Conservation (phyloP, 2,113 vertebrate species). For the Loxodonta africana region DNA sequence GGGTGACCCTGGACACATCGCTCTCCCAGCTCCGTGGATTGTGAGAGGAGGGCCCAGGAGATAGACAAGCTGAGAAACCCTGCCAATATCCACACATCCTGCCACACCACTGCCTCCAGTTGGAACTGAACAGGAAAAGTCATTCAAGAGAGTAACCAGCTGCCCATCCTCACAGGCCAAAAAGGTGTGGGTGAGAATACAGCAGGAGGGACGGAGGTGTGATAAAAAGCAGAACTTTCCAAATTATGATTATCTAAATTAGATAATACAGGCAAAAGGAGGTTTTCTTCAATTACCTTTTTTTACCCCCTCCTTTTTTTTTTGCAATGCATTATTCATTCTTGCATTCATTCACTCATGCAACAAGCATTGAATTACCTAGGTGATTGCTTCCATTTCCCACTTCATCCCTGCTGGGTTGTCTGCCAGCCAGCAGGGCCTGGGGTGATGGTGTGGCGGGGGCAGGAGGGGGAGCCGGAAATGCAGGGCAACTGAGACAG, state of each 20-base stretch:
- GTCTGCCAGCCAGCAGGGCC: constrained; percentile 54
- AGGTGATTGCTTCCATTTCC: constrained; percentile 78
- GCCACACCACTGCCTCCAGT: no score
- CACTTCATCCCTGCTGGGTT: constrained; percentile 68
- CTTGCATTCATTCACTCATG: constrained; percentile 72
- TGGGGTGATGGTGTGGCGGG: not conserved
- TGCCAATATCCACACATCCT: not conserved
- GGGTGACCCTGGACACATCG: not conserved
- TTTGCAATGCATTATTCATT: constrained; percentile 71
- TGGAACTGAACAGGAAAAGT: not conserved
- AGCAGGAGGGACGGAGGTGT: not conserved
- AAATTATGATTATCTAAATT: constrained; percentile 42
- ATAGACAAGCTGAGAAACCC: not conserved
- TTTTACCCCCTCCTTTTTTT: not conserved
- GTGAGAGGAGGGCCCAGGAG: not conserved
- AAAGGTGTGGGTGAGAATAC: not conserved
- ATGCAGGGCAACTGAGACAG: not conserved
- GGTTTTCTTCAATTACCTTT: constrained; percentile 73
- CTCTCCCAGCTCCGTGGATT: not conserved
- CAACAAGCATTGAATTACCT: constrained; percentile 78
- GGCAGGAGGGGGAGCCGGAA: not conserved
- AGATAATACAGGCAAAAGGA: constrained; percentile 51
- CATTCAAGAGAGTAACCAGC: not conserved
- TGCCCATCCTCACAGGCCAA: not conserved
- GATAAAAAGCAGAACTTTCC: constrained; percentile 72